Base-by-base conservation (phyloP, 2,888 invertebrate species). In the Mythimna lalbum region DNA sequence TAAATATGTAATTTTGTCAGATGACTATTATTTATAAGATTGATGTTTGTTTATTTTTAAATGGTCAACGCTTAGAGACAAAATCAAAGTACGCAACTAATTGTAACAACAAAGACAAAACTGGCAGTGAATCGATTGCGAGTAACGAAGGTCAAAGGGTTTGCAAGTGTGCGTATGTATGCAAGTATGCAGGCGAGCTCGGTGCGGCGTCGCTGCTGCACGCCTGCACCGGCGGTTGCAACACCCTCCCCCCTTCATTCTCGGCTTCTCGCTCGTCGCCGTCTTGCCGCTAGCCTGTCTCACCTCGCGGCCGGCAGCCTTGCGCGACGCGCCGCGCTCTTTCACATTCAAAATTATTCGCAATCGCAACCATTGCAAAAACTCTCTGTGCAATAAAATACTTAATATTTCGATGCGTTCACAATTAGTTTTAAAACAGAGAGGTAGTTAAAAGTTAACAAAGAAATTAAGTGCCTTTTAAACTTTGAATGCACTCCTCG, bases 401-500 rank as follows among this genome's bases (percentile, higher is more conserved):
- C 90, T 86, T 90, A 87, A 91, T 90, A 85, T 90, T 89, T 93
- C 88, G 90, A 92, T 90, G 91, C 93, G 91, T 93, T 92, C 90
- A 90, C 92, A 88, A 92, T 93, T 91, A 90, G 92, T 90, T 88
- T 83, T 89, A 88, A 86, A 88, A 90, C 93, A 94, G 92, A 94
- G 94, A 94, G 92, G 88, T 93, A 90, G 80, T 89, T 89, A 88
- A 89, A 92, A 92, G 86, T 83, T 91, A 90, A 87, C 78, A 89
- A 88, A 90, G 83, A 93, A 92, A 90, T 91, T 90, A 89, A 90
- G 93, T 94, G 93, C 92, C 92, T 95, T 93, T 93, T 87, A 92
- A 91, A 95, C 92, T 95, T 96, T 95, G 95, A 95, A 96, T 96
- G 96, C 96, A 96, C 96, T 96, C 96, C 96, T 96, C 96, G 96